phyloP scores from a whole-genome alignment of 2,888 invertebrate species.

The Tachina fera region DNA sequence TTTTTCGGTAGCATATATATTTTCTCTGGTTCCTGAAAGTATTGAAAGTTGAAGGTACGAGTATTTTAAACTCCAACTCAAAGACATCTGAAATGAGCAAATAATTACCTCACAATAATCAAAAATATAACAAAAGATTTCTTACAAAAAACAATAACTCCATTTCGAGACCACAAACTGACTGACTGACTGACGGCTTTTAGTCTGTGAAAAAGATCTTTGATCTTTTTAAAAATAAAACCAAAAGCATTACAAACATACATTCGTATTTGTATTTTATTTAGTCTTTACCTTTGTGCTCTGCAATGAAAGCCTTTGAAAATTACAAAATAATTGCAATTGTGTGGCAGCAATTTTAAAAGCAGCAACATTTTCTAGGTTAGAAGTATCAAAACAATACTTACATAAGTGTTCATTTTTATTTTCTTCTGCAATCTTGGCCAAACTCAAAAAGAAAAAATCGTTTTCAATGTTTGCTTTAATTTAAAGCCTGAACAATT shows the following conservation, averaged over 20 bases:
- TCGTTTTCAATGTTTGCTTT: constrained; percentile 5
- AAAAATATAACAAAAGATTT: constrained; percentile 4
- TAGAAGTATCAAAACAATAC: constrained; percentile 34
- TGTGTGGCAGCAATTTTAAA: constrained; percentile 15
- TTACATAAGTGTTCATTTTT: not conserved
- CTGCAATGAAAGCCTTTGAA: constrained; percentile 22
- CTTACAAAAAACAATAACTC: not conserved
- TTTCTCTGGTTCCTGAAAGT: no score
- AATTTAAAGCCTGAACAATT: not conserved
- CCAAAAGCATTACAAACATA: not conserved
- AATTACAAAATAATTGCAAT: constrained; percentile 56
- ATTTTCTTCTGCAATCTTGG: constrained; percentile 24
- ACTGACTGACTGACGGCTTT: not conserved
- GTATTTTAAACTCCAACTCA: not conserved
- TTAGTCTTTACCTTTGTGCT: not conserved
- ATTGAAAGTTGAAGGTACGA: not conserved
- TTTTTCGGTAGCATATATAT: no score
- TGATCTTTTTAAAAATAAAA: constrained; percentile 14
- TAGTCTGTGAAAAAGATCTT: constrained; percentile 8
- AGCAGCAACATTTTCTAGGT: constrained; percentile 42
- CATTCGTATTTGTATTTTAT: not conserved
- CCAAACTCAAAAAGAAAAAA: constrained; percentile 24
- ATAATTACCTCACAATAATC: constrained; percentile 10
- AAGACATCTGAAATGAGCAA: constrained; percentile 10
- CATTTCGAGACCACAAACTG: constrained; percentile 6